These are phyloP conservation scores for Hippocampus abdominalis DNA, from an alignment of 2,113 vertebrate genomes.

Conservation along the genomic window DNA sequence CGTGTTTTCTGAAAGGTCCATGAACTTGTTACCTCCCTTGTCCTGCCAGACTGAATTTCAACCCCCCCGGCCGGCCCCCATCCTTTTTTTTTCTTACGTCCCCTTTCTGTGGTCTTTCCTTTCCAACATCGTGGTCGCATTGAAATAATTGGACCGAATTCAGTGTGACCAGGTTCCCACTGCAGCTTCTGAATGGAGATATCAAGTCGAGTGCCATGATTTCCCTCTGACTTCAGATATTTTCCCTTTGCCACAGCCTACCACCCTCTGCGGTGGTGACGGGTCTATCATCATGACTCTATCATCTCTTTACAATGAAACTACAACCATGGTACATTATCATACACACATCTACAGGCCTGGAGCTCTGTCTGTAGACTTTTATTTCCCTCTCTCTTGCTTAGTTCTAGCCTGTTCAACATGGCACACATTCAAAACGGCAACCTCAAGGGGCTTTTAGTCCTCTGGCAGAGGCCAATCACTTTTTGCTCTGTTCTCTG, in stretches of 20 bases:
- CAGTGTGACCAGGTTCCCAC: constrained; percentile 43
- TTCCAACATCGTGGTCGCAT: constrained; percentile 34
- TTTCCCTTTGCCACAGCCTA: constrained; percentile 28
- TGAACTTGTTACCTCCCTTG: constrained; percentile 63
- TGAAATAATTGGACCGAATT: constrained; percentile 55
- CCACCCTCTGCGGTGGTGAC: constrained; percentile 25
- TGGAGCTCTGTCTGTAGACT: constrained; percentile 35
- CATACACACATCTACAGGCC: constrained; percentile 37
- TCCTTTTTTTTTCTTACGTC: constrained; percentile 11
- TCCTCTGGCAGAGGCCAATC: constrained; percentile 55
- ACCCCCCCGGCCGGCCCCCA: constrained; percentile 6
- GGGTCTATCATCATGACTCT: constrained; percentile 48
- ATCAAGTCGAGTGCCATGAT: constrained; percentile 42
- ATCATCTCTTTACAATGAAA: constrained; percentile 40
- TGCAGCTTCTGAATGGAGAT: constrained; percentile 45
- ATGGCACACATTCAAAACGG: constrained; percentile 62
- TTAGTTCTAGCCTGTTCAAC: constrained; percentile 47
- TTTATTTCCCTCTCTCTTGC: constrained; percentile 49
- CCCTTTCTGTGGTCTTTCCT: constrained; percentile 26
- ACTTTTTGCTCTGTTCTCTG: constrained; percentile 41
- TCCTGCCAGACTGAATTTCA: constrained; percentile 52
- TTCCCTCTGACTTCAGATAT: constrained; percentile 39
- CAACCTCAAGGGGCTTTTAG: constrained; percentile 59
- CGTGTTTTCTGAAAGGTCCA: constrained; percentile 57
- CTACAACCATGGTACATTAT: constrained; percentile 51